These are phyloP conservation scores for Marmota monax DNA, from an alignment of 2,113 vertebrate genomes.

Conservation along the genomic window DNA sequence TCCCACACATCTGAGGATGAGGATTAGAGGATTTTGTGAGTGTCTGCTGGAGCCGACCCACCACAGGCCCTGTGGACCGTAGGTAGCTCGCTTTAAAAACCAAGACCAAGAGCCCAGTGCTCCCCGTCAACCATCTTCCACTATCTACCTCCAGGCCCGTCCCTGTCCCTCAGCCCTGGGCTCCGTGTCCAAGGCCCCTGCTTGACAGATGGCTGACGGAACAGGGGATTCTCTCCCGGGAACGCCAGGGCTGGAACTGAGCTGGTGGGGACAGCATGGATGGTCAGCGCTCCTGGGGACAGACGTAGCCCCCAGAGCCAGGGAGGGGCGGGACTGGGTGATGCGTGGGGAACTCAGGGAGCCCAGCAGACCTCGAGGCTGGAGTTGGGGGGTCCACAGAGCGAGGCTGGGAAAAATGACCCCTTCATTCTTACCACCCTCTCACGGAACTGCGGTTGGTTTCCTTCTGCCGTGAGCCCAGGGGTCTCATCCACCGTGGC, in stretches of 20 bases:
- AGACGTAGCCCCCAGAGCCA: no score
- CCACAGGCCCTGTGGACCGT: no score
- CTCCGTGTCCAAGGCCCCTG: no score
- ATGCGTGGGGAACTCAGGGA: accelerated
- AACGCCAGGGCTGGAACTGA: no score
- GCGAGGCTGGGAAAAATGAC: not conserved
- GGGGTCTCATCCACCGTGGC: not conserved
- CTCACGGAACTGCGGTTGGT: not conserved
- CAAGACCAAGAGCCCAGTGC: not conserved
- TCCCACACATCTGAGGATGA: not conserved
- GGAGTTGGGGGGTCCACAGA: not conserved
- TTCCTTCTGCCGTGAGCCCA: not conserved
- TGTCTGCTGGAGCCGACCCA: no score
- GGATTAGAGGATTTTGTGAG: no score
- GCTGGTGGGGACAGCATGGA: not conserved
- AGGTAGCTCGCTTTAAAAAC: no score
- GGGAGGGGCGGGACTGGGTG: not conserved
- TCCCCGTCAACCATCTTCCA: no score
- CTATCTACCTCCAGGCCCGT: no score
- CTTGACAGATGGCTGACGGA: no score
- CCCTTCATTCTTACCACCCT: not conserved
- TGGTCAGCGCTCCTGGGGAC: no score
- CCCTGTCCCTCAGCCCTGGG: not conserved
- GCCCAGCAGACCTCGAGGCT: not conserved
- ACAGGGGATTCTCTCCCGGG: no score